Evolutionary conservation across 1,140 invertebrate genomes (phyloP), one percentile per base, ranked within the genome.

Genomic region (Procambarus clarkii): DNA sequence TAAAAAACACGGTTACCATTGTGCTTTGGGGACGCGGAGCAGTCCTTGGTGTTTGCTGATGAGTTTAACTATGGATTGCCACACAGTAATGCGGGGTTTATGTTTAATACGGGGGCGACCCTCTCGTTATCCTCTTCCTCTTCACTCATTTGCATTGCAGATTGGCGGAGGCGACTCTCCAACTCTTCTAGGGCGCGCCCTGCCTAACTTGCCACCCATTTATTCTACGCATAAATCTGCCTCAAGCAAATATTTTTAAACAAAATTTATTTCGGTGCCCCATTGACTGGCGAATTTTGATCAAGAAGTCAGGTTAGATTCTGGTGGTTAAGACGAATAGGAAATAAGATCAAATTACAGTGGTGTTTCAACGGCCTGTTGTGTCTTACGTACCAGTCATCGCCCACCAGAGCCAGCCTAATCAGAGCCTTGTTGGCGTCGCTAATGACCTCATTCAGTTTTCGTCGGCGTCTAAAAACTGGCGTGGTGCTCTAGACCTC

Each of bases 61-160:
- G 86, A 88, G 86, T 80, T 81, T 88, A 88, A 88, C 78, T 81
- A 88, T 88, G 86, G 86, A 84, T 84, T 84, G 80, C 88, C 84
- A 90, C 88, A 90, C 78, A 77, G 88, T 90, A 90, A 90, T 90
- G 88, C 81, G 81, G 88, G 76, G 88, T 91, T 91, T 91, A 91
- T 91, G 88, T 91, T 91, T 91, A 91, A 91, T 91, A 91, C 88
- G 81, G 82, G 82, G 71, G 88, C 81, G 81, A 91, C 88, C 88
- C 82, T n/a, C 88, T 91, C 82, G 88, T 91, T 91, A 90, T 84
- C 88, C 88, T 91, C 88, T 84, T 91, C 88, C 88, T 91, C 88
- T 69, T 46, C 11, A 54, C 81, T 79, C 76, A 91, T 91, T 91
- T 85, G 88, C 88, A 91, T 85, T 91, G 88, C 88, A 91, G 82